A percentile compares a stretch with the other conserved stretches of the same genome.
Evolutionary conservation across 2,797 vertebrate genomes (phyloP).

Genomic region (Hemibagrus guttatus): DNA sequence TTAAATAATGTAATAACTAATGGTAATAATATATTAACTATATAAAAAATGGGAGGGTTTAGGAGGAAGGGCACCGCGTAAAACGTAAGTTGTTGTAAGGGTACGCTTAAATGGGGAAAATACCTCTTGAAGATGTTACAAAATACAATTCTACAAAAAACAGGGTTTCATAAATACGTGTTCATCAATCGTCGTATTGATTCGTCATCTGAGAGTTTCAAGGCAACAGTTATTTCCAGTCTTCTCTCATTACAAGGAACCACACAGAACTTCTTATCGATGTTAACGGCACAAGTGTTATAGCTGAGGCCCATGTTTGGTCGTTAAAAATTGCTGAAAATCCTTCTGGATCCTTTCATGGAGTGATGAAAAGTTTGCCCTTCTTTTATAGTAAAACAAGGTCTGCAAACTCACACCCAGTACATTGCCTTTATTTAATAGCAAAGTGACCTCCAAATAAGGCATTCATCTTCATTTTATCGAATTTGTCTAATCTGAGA

Average conservation of each 20-base stretch:
- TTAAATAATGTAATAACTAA: no score
- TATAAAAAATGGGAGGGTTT: no score
- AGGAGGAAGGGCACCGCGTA: no score
- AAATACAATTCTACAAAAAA: no score
- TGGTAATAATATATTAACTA: no score
- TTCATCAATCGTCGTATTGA: background rate
- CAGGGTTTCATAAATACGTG: no score
- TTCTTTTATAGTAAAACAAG: constrained; percentile 18
- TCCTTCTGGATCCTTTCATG: background rate
- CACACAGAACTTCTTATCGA: background rate
- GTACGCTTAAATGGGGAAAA: no score
- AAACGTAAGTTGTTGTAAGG: no score
- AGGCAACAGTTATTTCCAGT: background rate
- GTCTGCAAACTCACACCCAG: constrained; percentile 30
- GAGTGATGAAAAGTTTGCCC: background rate
- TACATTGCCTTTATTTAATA: constrained; percentile 30
- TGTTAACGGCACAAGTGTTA: background rate
- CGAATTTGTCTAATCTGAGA: constrained; percentile 22
- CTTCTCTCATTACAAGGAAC: background rate
- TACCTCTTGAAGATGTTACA: no score
- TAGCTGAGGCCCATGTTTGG: background rate
- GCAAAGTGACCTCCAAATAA: constrained; percentile 18
- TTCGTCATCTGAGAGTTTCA: background rate
- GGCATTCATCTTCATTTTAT: constrained; percentile 6
- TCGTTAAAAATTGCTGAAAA: background rate